Evolutionary conservation across 2,888 invertebrate genomes (phyloP).

Genomic region (Eristalis arbustorum): DNA sequence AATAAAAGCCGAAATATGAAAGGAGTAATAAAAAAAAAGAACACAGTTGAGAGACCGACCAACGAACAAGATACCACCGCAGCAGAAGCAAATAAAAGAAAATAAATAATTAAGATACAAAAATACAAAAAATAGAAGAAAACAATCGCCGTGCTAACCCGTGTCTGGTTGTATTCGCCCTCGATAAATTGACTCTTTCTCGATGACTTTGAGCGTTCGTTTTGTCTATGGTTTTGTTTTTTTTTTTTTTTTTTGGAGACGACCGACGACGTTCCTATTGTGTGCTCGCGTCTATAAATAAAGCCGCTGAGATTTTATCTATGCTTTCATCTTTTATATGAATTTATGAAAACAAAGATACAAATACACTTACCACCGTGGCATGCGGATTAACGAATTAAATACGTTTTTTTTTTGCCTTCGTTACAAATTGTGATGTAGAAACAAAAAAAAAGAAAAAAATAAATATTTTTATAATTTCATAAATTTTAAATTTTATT

Average conservation of each 20-base stretch:
- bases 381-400: slow-evolving; percentile 36
- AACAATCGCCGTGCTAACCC: neutral
- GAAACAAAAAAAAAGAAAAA: slow-evolving; percentile 1
- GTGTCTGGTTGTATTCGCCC: neutral
- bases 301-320: slow-evolving; percentile 20
- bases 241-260: too few species aligned
- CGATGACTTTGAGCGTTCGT: slow-evolving; percentile 21
- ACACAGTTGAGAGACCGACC: neutral
- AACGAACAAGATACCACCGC: neutral
- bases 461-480: slow-evolving; percentile 29
- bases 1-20: slow-evolving; percentile 31
- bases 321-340: slow-evolving; percentile 38
- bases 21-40: slow-evolving; percentile 10
- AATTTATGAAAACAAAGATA: slow-evolving; percentile 27
- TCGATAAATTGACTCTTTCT: slow-evolving; percentile 20
- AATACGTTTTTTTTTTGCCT: neutral
- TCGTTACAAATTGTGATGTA: neutral
- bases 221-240: slow-evolving; percentile 4
- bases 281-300: slow-evolving; percentile 18
- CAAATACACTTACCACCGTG: neutral
- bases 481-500: slow-evolving; percentile 43
- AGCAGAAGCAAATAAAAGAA: neutral
- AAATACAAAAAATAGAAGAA: neutral
- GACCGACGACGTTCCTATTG: neutral
- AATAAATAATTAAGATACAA: slow-evolving; percentile 9